Conservation (phyloP, 2,797 vertebrate species). For the Macrochelys suwanniensis region DNA sequence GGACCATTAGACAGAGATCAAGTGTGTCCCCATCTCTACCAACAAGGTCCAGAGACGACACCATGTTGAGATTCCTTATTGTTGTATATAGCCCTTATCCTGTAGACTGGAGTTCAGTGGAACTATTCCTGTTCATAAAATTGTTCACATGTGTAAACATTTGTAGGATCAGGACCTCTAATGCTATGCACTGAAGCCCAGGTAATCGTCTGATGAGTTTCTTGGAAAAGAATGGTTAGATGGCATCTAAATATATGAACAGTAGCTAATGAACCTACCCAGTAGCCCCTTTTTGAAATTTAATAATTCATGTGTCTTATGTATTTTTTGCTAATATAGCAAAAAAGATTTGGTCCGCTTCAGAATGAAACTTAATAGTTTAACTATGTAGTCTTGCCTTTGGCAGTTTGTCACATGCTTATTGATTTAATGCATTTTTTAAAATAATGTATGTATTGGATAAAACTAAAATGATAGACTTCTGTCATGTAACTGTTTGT, state of each 20-base stretch:
- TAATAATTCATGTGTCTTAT: not conserved
- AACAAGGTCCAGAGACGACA: not conserved
- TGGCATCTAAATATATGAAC: not conserved
- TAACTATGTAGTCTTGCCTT: not conserved
- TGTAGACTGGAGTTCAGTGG: not conserved
- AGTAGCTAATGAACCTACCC: not conserved
- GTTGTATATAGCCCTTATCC: not conserved
- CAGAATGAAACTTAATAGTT: not conserved
- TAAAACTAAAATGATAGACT: not conserved
- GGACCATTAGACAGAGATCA: not conserved
- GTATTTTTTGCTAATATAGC: not conserved
- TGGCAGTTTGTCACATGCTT: not conserved
- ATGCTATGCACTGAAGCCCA: not conserved
- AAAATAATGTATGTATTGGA: not conserved
- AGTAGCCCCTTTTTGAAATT: not conserved
- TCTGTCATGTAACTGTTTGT: conserved; percentile 5
- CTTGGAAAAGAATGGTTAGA: not conserved
- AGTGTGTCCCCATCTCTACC: not conserved
- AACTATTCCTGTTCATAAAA: rapidly evolving
- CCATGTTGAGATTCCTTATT: not conserved
- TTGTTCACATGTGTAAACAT: rapidly evolving
- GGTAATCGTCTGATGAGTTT: not conserved
- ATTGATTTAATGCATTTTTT: not conserved
- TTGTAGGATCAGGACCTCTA: not conserved
- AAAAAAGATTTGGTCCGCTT: not conserved